Evolutionary conservation across 2,888 invertebrate species (phyloP).

Genomic region (Caenorhabditis plicata): DNA sequence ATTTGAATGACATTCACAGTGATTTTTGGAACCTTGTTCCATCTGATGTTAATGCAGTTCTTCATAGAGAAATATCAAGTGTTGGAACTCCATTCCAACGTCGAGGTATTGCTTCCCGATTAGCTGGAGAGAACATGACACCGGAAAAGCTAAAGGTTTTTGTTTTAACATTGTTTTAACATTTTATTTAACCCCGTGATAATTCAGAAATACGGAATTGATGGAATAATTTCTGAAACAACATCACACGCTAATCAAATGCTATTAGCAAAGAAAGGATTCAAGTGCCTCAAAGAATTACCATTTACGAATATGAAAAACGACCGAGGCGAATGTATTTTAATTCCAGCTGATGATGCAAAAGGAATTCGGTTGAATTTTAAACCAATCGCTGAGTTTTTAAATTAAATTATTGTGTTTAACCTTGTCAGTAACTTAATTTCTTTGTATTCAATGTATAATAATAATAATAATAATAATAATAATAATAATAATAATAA

Average conservation of each 20-base stretch:
- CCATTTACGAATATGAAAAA: conserved; percentile 10
- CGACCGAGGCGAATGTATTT: conserved; percentile 15
- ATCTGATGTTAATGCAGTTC: conserved; percentile 3
- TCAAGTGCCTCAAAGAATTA: conserved; percentile 19
- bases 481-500: too few species aligned
- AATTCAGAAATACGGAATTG: conserved; percentile 5
- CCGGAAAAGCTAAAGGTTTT: conserved; percentile 6
- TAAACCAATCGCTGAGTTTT: too few species aligned
- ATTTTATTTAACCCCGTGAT: too few species aligned
- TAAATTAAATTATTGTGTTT: too few species aligned
- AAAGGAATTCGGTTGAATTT: conserved; percentile 11
- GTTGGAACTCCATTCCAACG: conserved; percentile 8
- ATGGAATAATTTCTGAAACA: conserved; percentile 26
- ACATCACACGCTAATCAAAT: conserved; percentile 18
- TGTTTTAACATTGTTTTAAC: too few species aligned
- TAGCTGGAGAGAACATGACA: conserved; percentile 9
- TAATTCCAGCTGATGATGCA: conserved; percentile 22
- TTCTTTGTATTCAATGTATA: too few species aligned
- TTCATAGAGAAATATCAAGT: conserved; percentile 15
- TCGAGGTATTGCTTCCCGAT: conserved; percentile 6
- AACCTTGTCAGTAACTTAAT: too few species aligned
- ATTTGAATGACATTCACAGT: conserved; percentile 5
- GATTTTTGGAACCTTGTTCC: conserved; percentile 16
- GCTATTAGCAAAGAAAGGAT: conserved; percentile 18
- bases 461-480: too few species aligned